These are phyloP conservation scores for Armadillidium nasatum DNA, from an alignment of 1,140 invertebrate species.

Conservation along the genomic window DNA sequence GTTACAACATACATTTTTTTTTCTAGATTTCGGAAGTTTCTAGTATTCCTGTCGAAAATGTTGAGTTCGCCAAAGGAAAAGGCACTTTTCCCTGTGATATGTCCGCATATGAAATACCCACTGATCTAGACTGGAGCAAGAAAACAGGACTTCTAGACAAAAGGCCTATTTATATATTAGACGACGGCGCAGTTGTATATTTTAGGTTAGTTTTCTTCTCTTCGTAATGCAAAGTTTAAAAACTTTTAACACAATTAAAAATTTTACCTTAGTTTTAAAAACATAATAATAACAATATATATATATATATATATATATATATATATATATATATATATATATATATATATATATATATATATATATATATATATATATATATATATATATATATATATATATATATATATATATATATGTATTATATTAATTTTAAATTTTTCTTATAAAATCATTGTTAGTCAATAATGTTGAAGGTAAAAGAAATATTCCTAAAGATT, in stretches of 20 bases:
- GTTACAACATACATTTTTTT: slow-evolving; percentile 18
- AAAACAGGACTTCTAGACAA: slow-evolving; percentile 51
- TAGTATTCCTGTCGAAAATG: slow-evolving; percentile 58
- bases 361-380: too few species aligned
- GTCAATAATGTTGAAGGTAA: too few species aligned
- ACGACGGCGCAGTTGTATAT: slow-evolving; percentile 59
- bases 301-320: background rate
- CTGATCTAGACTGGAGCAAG: slow-evolving; percentile 57
- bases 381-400: too few species aligned
- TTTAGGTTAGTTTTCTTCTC: slow-evolving; percentile 56
- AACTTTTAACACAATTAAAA: background rate
- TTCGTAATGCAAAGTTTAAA: too few species aligned
- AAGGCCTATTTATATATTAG: slow-evolving; percentile 54
- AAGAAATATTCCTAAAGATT: background rate
- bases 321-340: too few species aligned
- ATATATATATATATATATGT: too few species aligned
- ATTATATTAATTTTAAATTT: too few species aligned
- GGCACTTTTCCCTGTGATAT: slow-evolving; percentile 58
- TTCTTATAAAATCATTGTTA: slow-evolving; percentile 1
- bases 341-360: too few species aligned
- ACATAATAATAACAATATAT: too few species aligned
- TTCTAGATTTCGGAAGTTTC: slow-evolving; percentile 58
- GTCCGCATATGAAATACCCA: slow-evolving; percentile 56
- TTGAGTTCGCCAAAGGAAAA: slow-evolving; percentile 61
- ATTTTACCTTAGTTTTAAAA: background rate